Conservation (phyloP, 2,888 invertebrate species). For the Cryptocephalus primarius region DNA sequence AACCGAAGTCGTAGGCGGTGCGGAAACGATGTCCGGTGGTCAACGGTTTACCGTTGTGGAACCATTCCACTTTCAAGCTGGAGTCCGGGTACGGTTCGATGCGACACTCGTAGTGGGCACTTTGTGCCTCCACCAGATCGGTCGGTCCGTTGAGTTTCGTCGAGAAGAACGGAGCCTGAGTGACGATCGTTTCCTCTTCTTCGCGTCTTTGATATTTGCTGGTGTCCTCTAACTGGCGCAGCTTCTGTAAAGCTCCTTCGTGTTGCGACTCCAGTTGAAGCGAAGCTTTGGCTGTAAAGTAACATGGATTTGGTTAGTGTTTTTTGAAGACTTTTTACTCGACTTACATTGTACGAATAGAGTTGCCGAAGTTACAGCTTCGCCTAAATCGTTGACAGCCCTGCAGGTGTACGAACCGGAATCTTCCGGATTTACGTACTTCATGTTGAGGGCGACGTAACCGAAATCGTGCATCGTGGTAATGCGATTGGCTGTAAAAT, state of each 20-base stretch:
- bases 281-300: conserved; percentile 66
- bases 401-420: conserved; percentile 94
- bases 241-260: conserved; percentile 77
- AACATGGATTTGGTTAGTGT: not conserved
- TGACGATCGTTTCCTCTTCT: conserved; percentile 69
- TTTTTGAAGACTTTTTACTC: not conserved
- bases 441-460: conserved; percentile 90
- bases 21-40: conserved; percentile 84
- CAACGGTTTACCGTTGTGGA: conserved; percentile 83
- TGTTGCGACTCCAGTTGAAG: conserved; percentile 82
- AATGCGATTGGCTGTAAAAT: conserved; percentile 63
- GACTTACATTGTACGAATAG: conserved; percentile 74
- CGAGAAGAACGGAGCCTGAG: conserved; percentile 74
- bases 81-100: conserved; percentile 89
- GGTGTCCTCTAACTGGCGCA: conserved; percentile 75
- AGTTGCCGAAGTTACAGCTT: conserved; percentile 90
- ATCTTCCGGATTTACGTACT: conserved; percentile 90
- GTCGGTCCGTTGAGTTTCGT: conserved; percentile 78
- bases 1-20: conserved; percentile 93
- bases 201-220: conserved; percentile 69
- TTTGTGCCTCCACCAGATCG: conserved; percentile 77
- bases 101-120: conserved; percentile 86
- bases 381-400: conserved; percentile 84
- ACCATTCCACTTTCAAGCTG: conserved; percentile 84
- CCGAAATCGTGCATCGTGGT: conserved; percentile 97